phyloP scores from a whole-genome alignment of 2,888 invertebrate genomes.

The Antitype chi region DNA sequence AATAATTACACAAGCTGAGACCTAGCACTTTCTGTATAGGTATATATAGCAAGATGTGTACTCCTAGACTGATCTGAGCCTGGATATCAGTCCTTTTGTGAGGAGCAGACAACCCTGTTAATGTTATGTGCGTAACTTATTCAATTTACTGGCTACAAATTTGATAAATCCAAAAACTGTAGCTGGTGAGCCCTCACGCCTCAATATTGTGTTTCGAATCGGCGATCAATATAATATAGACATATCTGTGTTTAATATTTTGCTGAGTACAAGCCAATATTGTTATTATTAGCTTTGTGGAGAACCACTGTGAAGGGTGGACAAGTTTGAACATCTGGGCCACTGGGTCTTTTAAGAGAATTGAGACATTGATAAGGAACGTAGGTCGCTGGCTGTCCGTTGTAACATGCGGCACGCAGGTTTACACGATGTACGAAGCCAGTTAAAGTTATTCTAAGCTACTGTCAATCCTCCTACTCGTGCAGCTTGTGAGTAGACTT shows the following conservation, averaged over 20 bases:
- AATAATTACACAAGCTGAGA: not conserved
- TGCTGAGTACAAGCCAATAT: not conserved
- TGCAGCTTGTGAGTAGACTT: too few relatives aligned
- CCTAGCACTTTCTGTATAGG: not conserved
- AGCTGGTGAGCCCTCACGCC: not conserved
- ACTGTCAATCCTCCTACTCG: too few relatives aligned
- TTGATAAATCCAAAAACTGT: not conserved
- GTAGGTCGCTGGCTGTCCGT: too few relatives aligned
- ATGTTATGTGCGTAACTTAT: not conserved
- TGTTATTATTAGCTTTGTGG: too few relatives aligned
- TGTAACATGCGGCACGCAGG: too few relatives aligned
- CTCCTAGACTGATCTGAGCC: conserved; percentile 3
- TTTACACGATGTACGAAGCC: too few relatives aligned
- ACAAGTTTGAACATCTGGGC: too few relatives aligned
- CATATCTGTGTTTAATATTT: not conserved
- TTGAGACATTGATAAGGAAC: too few relatives aligned
- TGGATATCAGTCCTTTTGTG: not conserved
- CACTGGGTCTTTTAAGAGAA: too few relatives aligned
- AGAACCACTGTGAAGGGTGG: too few relatives aligned
- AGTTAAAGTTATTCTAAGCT: too few relatives aligned
- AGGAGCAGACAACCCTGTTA: not conserved
- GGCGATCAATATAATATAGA: not conserved
- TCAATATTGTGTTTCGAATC: not conserved
- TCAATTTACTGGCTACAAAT: not conserved
- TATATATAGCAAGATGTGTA: not conserved